Conservation (phyloP, 2,113 vertebrate genomes). For the Gambusia holbrooki region DNA sequence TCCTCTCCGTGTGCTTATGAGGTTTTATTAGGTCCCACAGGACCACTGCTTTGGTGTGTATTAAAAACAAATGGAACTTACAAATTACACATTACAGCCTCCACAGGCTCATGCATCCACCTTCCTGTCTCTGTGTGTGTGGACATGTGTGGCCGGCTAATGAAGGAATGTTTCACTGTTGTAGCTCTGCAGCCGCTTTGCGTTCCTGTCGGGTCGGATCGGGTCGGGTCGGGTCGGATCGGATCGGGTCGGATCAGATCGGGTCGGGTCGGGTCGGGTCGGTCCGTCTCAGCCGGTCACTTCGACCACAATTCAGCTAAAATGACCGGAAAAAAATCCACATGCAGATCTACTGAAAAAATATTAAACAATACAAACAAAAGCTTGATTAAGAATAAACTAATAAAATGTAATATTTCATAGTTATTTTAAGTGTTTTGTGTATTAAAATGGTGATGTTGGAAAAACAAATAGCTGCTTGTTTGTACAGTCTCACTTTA, state of each 20-base stretch:
- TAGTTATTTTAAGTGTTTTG: not conserved
- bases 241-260: too few relatives aligned
- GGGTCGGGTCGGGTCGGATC: not conserved
- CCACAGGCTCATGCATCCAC: conserved; percentile 26
- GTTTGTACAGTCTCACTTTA: too few relatives aligned
- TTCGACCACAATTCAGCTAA: conserved; percentile 7
- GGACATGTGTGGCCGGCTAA: conserved; percentile 35
- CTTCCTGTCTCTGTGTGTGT: conserved; percentile 6
- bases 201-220: conserved; percentile 8
- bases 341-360: not conserved
- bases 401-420: not conserved
- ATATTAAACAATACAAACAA: not conserved
- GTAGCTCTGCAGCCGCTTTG: conserved; percentile 20
- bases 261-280: not conserved
- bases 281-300: not conserved
- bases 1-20: conserved; percentile 73
- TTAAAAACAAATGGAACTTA: conserved; percentile 80
- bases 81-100: conserved; percentile 79
- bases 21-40: conserved; percentile 74
- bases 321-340: not conserved
- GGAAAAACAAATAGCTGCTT: too few relatives aligned
- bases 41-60: conserved; percentile 69
- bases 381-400: not conserved
- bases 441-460: not conserved
- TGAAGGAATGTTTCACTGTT: conserved; percentile 21